A percentile compares a stretch with the other conserved stretches of the same genome.
These are phyloP conservation scores for Achroia grisella DNA, from an alignment of 1,140 invertebrate species.

Conservation along the genomic window DNA sequence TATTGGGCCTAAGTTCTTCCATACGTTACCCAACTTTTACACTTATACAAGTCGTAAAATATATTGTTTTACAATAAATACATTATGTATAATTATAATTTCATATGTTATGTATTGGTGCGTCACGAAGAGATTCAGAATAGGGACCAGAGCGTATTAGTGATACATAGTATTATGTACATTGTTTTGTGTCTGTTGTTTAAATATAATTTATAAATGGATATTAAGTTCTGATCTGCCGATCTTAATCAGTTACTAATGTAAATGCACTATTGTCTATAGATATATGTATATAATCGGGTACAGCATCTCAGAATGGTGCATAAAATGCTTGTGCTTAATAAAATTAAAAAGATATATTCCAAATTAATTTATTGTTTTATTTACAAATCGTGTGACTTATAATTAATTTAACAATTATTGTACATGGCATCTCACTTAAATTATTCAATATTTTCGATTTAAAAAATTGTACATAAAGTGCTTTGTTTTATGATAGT, in stretches of 20 bases:
- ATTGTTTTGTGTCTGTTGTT: conserved; percentile 40
- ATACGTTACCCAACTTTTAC: neutral
- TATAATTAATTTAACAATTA: too few species aligned
- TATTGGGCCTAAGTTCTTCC: too few species aligned
- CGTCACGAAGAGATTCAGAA: conserved; percentile 20
- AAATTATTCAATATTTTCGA: too few species aligned
- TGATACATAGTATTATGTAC: conserved; percentile 13
- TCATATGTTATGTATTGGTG: conserved; percentile 30
- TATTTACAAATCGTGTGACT: conserved; percentile 16
- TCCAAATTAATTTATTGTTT: conserved; percentile 42
- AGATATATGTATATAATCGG: conserved; percentile 30
- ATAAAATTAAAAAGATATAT: conserved; percentile 56
- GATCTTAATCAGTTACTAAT: conserved; percentile 55
- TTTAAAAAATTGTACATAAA: too few species aligned
- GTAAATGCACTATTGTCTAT: conserved; percentile 29
- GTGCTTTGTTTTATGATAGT: too few species aligned
- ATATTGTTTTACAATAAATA: neutral
- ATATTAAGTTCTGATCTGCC: conserved; percentile 52
- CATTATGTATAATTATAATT: conserved; percentile 19
- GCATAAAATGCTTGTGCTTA: conserved; percentile 59
- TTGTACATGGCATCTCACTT: too few species aligned
- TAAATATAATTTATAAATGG: conserved; percentile 40
- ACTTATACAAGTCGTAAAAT: neutral
- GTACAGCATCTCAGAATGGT: conserved; percentile 22
- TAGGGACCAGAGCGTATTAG: conserved; percentile 53